Evolutionary conservation across 1,140 invertebrate species (phyloP), one percentile per base, ranked within the genome.

Genomic region (Leptopilina clavipes): DNA sequence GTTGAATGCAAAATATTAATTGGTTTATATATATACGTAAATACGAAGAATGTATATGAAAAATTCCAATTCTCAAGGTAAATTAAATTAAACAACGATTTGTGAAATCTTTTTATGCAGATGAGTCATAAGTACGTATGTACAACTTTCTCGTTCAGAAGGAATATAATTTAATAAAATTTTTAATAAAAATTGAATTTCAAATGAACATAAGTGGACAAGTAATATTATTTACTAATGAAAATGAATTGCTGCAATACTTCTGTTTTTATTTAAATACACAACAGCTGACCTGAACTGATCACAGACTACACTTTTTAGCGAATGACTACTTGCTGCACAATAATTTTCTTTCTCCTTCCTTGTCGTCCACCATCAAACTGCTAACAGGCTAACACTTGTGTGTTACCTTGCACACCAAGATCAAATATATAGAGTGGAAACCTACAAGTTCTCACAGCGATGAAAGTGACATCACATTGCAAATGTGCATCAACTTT

Each of bases 81-180:
- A 65, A 31, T 65, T 65, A 31, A 65, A 65, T 65, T 65, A 65
- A 65, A 37, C 6, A 65, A 65, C 59, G 59, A 31, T 65, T 65
- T 65, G 59, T 65, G 59, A 65, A 65, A 65, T 65, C 59, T 65
- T 65, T 65, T 65, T 31, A 14, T 65, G 59, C 59, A 65, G 59
- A 65, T 65, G 59, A 65, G 59, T 65, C 59, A 65, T 25, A 25
- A 65, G 59, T 65, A 65, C 22, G 22, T 65, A 31, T 12, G 59
- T 37, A 22, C 25, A 65, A 65, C 59, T 65, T 65, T 65, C 59
- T 31, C 59, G 59, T 31, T 65, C 59, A 65, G 25, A 65, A 31
- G 5, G 59, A 65, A 12, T 8, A 12, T 12, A 22, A 37, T 65
- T 65, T 65, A 3, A 65, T 1, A 65, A 6, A n/a, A 52, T 5